These are phyloP conservation scores for Mythimna pallens DNA, from an alignment of 2,888 invertebrate genomes.

Conservation along the genomic window DNA sequence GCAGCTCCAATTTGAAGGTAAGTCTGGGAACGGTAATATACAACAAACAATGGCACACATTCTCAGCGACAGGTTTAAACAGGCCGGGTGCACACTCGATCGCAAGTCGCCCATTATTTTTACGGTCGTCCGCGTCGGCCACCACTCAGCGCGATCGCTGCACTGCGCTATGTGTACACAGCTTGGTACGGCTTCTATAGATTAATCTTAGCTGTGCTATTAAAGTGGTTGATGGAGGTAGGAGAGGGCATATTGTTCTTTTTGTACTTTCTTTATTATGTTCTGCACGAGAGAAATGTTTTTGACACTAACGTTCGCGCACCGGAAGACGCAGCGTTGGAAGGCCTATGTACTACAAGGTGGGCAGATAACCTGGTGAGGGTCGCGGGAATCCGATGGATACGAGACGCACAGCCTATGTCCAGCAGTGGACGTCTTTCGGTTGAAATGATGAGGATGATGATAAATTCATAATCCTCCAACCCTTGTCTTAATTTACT, in stretches of 20 bases:
- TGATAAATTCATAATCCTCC: no score
- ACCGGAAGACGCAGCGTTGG: no score
- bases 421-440: no score
- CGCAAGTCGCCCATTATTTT: slow-evolving; percentile 85
- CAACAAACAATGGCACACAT: slow-evolving; percentile 40
- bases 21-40: slow-evolving; percentile 12
- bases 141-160: slow-evolving; percentile 78
- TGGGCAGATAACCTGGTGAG: no score
- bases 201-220: slow-evolving; percentile 45
- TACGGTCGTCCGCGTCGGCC: slow-evolving; percentile 84
- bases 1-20: no score
- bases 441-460: no score
- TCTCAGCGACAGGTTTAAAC: slow-evolving; percentile 46
- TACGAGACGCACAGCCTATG: no score
- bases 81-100: slow-evolving; percentile 41
- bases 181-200: slow-evolving; percentile 36
- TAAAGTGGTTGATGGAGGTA: slow-evolving; percentile 22
- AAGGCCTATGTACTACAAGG: no score
- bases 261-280: background rate
- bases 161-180: slow-evolving; percentile 61
- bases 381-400: no score
- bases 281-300: background rate
- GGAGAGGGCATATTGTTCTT: background rate
- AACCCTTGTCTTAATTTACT: no score
- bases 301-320: background rate